Percentiles rank a stretch among this genome's conserved stretches.
Conservation (phyloP, 2,888 invertebrate species). For the Sminthurides aquaticus region DNA sequence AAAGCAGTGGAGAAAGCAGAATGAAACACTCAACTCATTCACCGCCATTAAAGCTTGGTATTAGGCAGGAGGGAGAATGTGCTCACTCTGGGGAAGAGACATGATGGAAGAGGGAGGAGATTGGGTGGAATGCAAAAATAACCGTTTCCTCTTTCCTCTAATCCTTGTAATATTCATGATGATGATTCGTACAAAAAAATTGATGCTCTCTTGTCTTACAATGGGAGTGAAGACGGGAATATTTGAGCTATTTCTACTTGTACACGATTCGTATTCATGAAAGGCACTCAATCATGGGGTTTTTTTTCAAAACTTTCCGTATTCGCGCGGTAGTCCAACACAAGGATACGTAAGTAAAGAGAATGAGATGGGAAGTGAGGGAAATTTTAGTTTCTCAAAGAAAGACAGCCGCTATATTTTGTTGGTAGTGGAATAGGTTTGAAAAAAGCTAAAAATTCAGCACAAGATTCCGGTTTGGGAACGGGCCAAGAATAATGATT, state of each 20-base stretch:
- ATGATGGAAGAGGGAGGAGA: background rate
- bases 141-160: background rate
- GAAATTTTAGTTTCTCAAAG: too few species aligned
- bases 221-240: too few species aligned
- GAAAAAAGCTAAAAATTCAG: too few species aligned
- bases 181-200: background rate
- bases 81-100: background rate
- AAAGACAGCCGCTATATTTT: too few species aligned
- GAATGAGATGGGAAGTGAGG: too few species aligned
- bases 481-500: too few species aligned
- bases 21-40: background rate
- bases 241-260: background rate
- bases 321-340: too few species aligned
- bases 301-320: background rate
- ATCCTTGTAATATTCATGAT: background rate
- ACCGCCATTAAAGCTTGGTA: background rate
- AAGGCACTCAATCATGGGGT: background rate
- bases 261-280: constrained; percentile 1
- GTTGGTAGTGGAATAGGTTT: too few species aligned
- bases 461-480: too few species aligned
- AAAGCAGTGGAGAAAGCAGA: background rate
- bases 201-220: background rate
- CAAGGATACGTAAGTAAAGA: too few species aligned
- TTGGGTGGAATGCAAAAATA: background rate
- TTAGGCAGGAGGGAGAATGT: background rate